These are phyloP conservation scores for Bubo blakistoni DNA, from an alignment of 2,113 vertebrate species.

Conservation along the genomic window DNA sequence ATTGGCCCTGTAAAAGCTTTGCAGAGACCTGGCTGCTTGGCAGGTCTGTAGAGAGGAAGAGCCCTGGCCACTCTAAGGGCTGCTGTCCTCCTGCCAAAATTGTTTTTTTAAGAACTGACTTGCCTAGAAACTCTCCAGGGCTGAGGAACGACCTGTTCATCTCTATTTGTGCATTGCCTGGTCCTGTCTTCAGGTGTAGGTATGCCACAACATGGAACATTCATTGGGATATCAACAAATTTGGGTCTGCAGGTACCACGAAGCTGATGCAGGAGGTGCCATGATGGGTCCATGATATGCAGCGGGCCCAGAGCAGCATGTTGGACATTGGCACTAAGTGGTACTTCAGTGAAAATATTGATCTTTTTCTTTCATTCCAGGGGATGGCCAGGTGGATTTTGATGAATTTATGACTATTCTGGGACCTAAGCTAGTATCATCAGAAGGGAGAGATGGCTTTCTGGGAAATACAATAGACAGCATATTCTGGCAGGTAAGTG, in stretches of 20 bases:
- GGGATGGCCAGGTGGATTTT: slow-evolving; percentile 96
- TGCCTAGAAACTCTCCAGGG: not conserved
- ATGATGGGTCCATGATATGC: not conserved
- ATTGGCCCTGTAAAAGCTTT: not conserved
- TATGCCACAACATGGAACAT: too few species aligned
- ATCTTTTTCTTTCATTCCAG: slow-evolving; percentile 69
- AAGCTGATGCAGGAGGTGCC: not conserved
- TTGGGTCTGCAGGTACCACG: not conserved
- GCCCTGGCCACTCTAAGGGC: not conserved
- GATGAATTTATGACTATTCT: slow-evolving; percentile 99
- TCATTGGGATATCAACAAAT: not conserved
- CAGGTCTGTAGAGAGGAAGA: not conserved
- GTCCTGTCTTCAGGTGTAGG: not conserved
- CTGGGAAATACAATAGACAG: slow-evolving; percentile 96
- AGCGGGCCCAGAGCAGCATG: not conserved
- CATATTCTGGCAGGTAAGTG: slow-evolving; percentile 97
- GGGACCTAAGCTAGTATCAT: slow-evolving; percentile 92
- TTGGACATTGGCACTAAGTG: not conserved
- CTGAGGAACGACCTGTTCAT: not conserved
- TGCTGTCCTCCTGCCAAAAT: not conserved
- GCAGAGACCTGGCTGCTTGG: not conserved
- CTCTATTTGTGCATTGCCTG: not conserved
- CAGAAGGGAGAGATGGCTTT: slow-evolving; percentile 93
- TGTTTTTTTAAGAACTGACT: not conserved
- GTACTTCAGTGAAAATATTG: not conserved